These are phyloP conservation scores for Chironomus tentans DNA, from an alignment of 2,888 invertebrate genomes.

Conservation along the genomic window DNA sequence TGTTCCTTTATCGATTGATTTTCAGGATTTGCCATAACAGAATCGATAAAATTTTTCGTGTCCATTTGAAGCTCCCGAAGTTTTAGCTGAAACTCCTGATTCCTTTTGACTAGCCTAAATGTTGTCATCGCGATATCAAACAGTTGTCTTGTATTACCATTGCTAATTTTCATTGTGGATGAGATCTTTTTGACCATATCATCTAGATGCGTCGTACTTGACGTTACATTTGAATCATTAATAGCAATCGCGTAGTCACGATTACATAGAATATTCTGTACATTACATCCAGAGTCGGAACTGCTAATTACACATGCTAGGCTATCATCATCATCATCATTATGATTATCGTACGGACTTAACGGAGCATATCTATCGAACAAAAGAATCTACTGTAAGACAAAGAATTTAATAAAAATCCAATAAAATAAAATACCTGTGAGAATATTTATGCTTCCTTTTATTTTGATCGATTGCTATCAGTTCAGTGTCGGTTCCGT, in stretches of 20 bases:
- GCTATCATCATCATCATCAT: not conserved
- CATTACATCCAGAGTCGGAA: not conserved
- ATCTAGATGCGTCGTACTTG: not conserved
- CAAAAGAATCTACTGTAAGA: not conserved
- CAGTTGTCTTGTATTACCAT: not conserved
- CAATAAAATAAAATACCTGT: not conserved
- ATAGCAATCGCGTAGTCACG: not conserved
- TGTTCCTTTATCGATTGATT: not conserved
- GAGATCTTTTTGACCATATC: not conserved
- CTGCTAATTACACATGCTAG: not conserved
- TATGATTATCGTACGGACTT: not conserved
- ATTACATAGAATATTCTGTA: not conserved
- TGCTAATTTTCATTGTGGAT: not conserved
- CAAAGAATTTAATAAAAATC: not conserved
- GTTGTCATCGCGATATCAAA: not conserved
- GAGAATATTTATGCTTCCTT: not conserved
- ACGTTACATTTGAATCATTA: not conserved
- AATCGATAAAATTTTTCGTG: not conserved
- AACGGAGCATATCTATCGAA: not conserved
- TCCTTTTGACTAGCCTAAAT: not conserved
- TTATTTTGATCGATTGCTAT: not conserved
- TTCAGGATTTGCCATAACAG: not conserved
- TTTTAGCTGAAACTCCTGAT: not conserved
- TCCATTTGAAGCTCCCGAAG: not conserved
- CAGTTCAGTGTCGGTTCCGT: slow-evolving; percentile 9